Evolutionary conservation across 2,888 invertebrate species (phyloP), one percentile per base, ranked within the genome.

Genomic region (Branchellion lobata): DNA sequence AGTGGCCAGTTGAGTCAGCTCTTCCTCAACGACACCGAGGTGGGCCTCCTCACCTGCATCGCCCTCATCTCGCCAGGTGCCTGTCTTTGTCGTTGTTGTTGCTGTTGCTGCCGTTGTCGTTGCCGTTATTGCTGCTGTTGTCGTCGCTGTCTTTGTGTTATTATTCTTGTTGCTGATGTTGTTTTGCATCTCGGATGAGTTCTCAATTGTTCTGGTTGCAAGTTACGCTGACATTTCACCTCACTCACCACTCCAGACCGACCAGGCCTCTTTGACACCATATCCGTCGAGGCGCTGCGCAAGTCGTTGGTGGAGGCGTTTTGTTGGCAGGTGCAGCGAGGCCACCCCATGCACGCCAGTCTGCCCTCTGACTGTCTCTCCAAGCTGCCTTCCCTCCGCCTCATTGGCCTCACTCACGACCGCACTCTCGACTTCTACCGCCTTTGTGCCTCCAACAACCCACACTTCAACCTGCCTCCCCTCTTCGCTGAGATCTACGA

Each of bases 401-500:
- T 40, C 18, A 71, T 78, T 1, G 71, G 71, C 24, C 27, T 90
- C 69, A 92, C 93, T 83, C 96, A 96, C 89, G 91, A 92, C 84
- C 91, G 92, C 80, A 83, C 85, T 27, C 82, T 96, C 85, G 91
- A 92, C 87, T 97, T 95, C 95, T 95, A 94, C 89, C 91, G 96
- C 84, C 80, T 84, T 57, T 91, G 92, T 85, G 96, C 95, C 95
- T 84, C 85, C 33, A 91, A 91, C 61, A n/a, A n/a, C 24, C 8
- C 5, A 18, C 24, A 18, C 81, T 90, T 92, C 82, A 86, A 86
- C 81, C 90, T 96, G 84, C 96, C 96, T 72, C 95, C 96, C 1
- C 91, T 97, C 79, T 97, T 95, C 89, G 93, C 96, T 51, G 97
- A 97, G 89, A 95, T 96, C 85, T 97, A 95, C 89, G 96, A 97